phyloP scores from a whole-genome alignment of 64 coral and sea anemone species.

The Stichodactyla mertensii region DNA sequence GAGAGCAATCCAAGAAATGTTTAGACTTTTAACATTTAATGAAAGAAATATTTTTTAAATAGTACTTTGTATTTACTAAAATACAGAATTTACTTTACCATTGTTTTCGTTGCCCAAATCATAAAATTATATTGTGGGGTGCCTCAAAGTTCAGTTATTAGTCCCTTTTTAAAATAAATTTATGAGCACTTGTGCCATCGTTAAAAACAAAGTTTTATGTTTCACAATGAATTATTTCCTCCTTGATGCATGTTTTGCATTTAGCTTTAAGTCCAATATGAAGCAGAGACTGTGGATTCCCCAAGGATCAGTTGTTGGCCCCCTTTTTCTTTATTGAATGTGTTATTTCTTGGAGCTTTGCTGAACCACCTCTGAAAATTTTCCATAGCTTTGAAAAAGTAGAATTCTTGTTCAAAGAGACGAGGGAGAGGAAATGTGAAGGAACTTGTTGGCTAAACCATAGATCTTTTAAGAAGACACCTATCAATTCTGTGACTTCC shows the following conservation, averaged over 20 bases:
- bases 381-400: not conserved
- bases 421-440: constrained; percentile 11
- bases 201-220: not conserved
- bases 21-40: constrained; percentile 4
- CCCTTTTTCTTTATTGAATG: not conserved
- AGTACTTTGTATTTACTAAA: not conserved
- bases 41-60: not conserved
- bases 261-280: too few species aligned
- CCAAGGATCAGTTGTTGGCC: not conserved
- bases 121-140: not conserved
- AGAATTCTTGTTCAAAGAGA: not conserved
- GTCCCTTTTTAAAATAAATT: not conserved
- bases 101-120: not conserved
- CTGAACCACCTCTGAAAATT: not conserved
- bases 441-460: constrained; percentile 29
- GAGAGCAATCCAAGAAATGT: not conserved
- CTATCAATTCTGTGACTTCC: not conserved
- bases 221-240: too few species aligned
- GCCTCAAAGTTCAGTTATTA: not conserved
- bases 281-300: not conserved
- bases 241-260: too few species aligned
- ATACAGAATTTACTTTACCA: not conserved
- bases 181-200: not conserved
- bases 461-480: constrained; percentile 39
- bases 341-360: not conserved